phyloP scores from a whole-genome alignment of 2,888 invertebrate genomes.

The Mesoligia furuncula region DNA sequence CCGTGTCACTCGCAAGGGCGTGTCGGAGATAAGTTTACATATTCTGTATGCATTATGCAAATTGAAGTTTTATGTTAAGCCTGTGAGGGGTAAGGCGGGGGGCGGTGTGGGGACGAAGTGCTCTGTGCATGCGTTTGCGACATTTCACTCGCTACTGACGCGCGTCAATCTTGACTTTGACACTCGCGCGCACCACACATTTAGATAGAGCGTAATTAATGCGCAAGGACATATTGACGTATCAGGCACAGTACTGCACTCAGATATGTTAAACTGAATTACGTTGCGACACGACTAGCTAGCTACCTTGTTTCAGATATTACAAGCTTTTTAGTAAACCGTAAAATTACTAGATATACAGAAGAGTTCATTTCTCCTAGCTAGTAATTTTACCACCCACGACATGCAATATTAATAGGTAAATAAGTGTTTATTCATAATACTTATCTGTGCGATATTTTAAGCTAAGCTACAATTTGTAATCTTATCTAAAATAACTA shows the following conservation, averaged over 20 bases:
- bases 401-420: neutral
- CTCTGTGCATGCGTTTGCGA: conserved; percentile 70
- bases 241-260: conserved; percentile 53
- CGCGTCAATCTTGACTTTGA: conserved; percentile 73
- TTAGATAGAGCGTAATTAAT: conserved; percentile 67
- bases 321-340: conserved; percentile 2
- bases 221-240: conserved; percentile 59
- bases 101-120: conserved; percentile 60
- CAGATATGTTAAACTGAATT: conserved; percentile 51
- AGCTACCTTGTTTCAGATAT: conserved; percentile 4
- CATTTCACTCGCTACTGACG: conserved; percentile 79
- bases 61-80: conserved; percentile 90
- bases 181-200: conserved; percentile 65
- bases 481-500: conserved; percentile 43
- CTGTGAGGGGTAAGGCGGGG: conserved; percentile 61
- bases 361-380: conserved; percentile 3
- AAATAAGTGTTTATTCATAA: conserved; percentile 25
- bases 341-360: neutral
- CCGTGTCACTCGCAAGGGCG: conserved; percentile 88
- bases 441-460: conserved; percentile 29
- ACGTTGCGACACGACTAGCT: conserved; percentile 44
- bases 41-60: conserved; percentile 90
- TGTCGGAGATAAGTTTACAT: conserved; percentile 89
- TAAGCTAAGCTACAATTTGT: conserved; percentile 22
- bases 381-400: conserved; percentile 12